Percentiles rank a stretch among this genome's conserved stretches.
Evolutionary conservation across 2,113 vertebrate genomes (phyloP).

Genomic region (Columba livia): DNA sequence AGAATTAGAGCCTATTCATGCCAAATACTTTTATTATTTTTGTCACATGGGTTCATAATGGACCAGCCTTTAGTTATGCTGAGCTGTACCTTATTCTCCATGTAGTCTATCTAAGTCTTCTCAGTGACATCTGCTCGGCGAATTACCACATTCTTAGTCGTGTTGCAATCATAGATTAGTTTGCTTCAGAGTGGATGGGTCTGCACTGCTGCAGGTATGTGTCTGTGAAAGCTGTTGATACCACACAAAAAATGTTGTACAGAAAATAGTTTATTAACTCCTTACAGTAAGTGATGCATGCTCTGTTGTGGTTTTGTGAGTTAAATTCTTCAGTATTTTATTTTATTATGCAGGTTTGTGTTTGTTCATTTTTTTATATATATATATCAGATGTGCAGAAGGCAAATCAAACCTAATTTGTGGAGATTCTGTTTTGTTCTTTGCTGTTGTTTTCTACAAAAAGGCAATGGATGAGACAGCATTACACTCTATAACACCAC

Average conservation of each 20-base stretch:
- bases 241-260: background rate
- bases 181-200: background rate
- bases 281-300: background rate
- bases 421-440: background rate
- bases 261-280: background rate
- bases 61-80: background rate
- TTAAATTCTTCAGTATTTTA: background rate
- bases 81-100: background rate
- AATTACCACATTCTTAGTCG: background rate
- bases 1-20: slow-evolving; percentile 3
- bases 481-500: background rate
- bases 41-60: background rate
- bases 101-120: background rate
- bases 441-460: background rate
- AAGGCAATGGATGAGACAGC: background rate
- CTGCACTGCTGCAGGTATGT: background rate
- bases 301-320: background rate
- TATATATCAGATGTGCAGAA: background rate
- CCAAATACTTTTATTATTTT: background rate
- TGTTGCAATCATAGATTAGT: background rate
- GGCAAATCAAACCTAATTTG: background rate
- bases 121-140: background rate
- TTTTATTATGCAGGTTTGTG: background rate
- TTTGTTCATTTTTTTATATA: background rate
- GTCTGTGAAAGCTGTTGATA: background rate